A percentile compares a stretch with the other conserved stretches of the same genome.
phyloP scores from a whole-genome alignment of 30 jellyfish, hydroid and myxozoan genomes.

The Catostylus mosaicus region DNA sequence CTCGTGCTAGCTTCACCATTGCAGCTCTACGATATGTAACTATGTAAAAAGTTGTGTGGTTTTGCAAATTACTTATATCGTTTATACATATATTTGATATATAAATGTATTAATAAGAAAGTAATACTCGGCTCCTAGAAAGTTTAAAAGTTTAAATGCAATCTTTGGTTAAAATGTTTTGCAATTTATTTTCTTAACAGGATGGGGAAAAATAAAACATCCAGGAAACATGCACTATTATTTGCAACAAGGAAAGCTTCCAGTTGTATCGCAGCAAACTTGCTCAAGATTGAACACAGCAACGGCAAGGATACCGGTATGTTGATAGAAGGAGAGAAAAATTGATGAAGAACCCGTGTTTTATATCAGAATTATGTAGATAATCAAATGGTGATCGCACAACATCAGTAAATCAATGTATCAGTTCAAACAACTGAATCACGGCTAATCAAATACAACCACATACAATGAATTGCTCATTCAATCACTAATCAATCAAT shows the following conservation, averaged over 20 bases:
- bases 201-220: constrained; percentile 69
- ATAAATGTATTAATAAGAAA: not conserved
- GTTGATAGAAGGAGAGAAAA: not conserved
- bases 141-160: not conserved
- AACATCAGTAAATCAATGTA: not conserved
- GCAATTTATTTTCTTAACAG: constrained; percentile 7
- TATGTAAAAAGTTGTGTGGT: not conserved
- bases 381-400: not conserved
- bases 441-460: not conserved
- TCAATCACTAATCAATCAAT: not conserved
- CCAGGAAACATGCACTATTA: constrained; percentile 62
- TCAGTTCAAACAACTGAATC: not conserved
- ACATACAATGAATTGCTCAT: not conserved
- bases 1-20: no score
- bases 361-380: not conserved
- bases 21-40: not conserved
- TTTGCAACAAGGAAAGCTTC: constrained; percentile 64
- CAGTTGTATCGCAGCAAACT: constrained; percentile 58
- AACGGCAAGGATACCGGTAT: constrained; percentile 46
- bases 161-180: not conserved
- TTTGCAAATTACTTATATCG: not conserved
- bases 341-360: not conserved
- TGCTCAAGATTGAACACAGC: constrained; percentile 38
- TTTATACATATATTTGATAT: not conserved
- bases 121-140: not conserved